A percentile compares a stretch with the other conserved stretches of the same genome.
Conservation (phyloP, 2,113 vertebrate genomes). For the Galbula dea region DNA sequence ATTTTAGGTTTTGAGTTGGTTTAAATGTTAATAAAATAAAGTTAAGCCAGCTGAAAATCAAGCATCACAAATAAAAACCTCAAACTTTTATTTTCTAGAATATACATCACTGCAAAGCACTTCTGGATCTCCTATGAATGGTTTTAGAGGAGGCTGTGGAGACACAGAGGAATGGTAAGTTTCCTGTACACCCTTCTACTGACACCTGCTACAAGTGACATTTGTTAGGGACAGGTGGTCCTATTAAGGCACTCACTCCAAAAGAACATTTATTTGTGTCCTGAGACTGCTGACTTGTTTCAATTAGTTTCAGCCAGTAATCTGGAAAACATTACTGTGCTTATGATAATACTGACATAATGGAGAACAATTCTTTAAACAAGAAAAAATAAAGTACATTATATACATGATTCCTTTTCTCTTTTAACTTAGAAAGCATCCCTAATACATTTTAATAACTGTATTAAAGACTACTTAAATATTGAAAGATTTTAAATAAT, state of each 20-base stretch:
- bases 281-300: slow-evolving; percentile 45
- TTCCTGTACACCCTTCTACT: neutral
- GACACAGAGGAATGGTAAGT: neutral
- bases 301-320: slow-evolving; percentile 2
- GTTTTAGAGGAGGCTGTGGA: neutral
- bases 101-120: slow-evolving; percentile 4
- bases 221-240: neutral
- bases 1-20: neutral
- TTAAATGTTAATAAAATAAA: neutral
- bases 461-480: slow-evolving; percentile 73
- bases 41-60: neutral
- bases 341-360: slow-evolving; percentile 23
- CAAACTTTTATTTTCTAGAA: slow-evolving; percentile 26
- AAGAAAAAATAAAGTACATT: slow-evolving; percentile 56
- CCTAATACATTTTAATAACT: slow-evolving; percentile 48
- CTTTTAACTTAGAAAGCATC: slow-evolving; percentile 44
- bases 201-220: neutral
- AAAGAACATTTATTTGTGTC: slow-evolving; percentile 15
- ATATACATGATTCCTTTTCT: slow-evolving; percentile 46
- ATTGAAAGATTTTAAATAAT: slow-evolving; percentile 72
- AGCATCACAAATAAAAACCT: neutral
- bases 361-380: slow-evolving; percentile 36
- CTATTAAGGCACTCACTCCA: slow-evolving; percentile 66
- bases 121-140: neutral
- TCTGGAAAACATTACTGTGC: neutral